phyloP scores from a whole-genome alignment of 2,797 vertebrate species.

The Myotis pilosus region DNA sequence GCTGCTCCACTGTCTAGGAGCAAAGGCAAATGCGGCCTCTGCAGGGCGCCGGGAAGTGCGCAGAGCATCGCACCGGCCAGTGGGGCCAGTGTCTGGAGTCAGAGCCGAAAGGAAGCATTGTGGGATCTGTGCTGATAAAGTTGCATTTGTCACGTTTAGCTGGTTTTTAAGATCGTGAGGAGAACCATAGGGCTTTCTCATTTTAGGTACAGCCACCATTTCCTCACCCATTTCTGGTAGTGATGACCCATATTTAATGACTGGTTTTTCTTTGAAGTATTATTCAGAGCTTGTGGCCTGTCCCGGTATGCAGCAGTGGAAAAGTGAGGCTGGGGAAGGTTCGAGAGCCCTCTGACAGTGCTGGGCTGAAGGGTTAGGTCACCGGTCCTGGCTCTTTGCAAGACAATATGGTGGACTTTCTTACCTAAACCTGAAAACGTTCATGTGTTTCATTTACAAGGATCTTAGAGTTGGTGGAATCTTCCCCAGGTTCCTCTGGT shows the following conservation, averaged over 20 bases:
- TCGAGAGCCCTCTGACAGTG: background rate
- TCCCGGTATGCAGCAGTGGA: background rate
- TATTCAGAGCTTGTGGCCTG: background rate
- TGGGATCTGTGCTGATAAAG: background rate
- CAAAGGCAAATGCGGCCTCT: background rate
- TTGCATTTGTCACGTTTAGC: background rate
- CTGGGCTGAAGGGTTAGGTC: background rate
- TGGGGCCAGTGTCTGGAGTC: background rate
- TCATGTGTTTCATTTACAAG: background rate
- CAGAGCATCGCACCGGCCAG: background rate
- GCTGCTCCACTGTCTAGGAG: background rate
- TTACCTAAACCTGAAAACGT: background rate
- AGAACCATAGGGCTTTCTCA: background rate
- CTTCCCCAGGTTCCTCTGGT: background rate
- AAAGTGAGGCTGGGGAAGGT: background rate
- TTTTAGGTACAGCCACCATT: background rate
- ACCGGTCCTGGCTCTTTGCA: background rate
- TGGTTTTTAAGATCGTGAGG: slow-evolving; percentile 11
- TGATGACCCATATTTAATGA: background rate
- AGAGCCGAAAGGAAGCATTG: background rate
- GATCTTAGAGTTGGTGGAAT: background rate
- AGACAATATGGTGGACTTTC: background rate
- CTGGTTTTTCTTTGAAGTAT: background rate
- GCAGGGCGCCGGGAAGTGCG: accelerated
- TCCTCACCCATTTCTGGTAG: slow-evolving; percentile 29